Percentiles rank a stretch among this genome's conserved stretches.
Evolutionary conservation across 1,140 invertebrate species (phyloP).

Genomic region (Heliconius congener): DNA sequence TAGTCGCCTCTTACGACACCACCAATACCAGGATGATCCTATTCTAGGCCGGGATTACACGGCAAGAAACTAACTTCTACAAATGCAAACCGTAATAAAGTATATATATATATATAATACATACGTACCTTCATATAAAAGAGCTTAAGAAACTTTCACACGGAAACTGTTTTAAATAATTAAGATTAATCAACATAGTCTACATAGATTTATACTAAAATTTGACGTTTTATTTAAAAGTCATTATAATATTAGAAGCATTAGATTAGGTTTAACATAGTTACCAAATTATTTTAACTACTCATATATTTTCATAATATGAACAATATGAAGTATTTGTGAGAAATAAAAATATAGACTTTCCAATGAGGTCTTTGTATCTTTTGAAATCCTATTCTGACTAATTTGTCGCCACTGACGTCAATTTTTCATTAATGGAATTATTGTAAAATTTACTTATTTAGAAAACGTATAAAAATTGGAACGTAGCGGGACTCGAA

Average conservation of each 20-base stretch:
- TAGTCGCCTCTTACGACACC: too few relatives aligned
- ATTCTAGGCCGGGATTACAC: too few relatives aligned
- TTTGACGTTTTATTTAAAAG: not conserved
- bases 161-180: constrained; percentile 4
- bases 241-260: not conserved
- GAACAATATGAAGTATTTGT: not conserved
- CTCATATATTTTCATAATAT: not conserved
- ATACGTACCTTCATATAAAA: not conserved
- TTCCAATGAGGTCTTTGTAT: not conserved
- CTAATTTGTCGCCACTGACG: not conserved
- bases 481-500: too few relatives aligned
- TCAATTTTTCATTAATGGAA: not conserved
- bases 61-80: too few relatives aligned
- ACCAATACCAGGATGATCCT: too few relatives aligned
- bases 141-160: constrained; percentile 3
- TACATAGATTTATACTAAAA: too few relatives aligned
- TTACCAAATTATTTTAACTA: not conserved
- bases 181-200: constrained; percentile 2
- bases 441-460: not conserved
- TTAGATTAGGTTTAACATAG: not conserved
- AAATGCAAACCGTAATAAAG: too few relatives aligned
- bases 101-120: not conserved
- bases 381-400: not conserved
- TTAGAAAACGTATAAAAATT: too few relatives aligned
- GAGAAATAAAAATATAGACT: not conserved